Conservation (phyloP, 2,888 invertebrate species). For the Hydraecia micacea region DNA sequence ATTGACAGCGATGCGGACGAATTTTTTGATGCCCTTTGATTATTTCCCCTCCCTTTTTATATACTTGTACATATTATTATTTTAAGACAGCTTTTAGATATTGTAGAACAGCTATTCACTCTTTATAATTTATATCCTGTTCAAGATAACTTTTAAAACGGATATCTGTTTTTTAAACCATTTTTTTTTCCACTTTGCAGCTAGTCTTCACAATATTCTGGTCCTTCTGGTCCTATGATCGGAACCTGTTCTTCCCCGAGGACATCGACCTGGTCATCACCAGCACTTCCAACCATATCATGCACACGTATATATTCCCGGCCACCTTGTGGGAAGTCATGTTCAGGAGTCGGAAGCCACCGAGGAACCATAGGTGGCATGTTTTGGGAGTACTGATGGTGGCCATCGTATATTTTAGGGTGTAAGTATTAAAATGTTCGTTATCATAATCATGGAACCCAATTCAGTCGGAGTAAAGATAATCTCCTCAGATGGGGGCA, state of each 20-base stretch:
- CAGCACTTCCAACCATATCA: constrained; percentile 62
- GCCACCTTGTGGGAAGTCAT: constrained; percentile 57
- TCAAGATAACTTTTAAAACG: too few relatives aligned
- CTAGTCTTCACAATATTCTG: constrained; percentile 60
- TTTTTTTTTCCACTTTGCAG: constrained; percentile 48
- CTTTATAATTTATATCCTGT: too few relatives aligned
- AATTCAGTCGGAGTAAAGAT: too few relatives aligned
- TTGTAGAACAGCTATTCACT: too few relatives aligned
- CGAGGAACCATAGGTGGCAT: constrained; percentile 22
- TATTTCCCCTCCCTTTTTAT: too few relatives aligned
- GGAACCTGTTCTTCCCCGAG: constrained; percentile 60
- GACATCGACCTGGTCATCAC: constrained; percentile 62
- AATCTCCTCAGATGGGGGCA: too few relatives aligned
- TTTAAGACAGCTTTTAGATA: too few relatives aligned
- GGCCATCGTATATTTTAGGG: constrained; percentile 42
- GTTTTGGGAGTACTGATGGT: neutral
- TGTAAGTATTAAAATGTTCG: constrained; percentile 52
- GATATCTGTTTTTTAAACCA: neutral
- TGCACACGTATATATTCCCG: constrained; percentile 61
- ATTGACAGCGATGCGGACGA: too few relatives aligned
- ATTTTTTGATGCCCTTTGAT: too few relatives aligned
- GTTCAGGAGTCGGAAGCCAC: constrained; percentile 47
- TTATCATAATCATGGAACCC: neutral
- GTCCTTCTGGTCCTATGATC: constrained; percentile 62
- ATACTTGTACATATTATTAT: too few relatives aligned